phyloP scores from a whole-genome alignment of 1,140 invertebrate species.

The Telenomus remus region DNA sequence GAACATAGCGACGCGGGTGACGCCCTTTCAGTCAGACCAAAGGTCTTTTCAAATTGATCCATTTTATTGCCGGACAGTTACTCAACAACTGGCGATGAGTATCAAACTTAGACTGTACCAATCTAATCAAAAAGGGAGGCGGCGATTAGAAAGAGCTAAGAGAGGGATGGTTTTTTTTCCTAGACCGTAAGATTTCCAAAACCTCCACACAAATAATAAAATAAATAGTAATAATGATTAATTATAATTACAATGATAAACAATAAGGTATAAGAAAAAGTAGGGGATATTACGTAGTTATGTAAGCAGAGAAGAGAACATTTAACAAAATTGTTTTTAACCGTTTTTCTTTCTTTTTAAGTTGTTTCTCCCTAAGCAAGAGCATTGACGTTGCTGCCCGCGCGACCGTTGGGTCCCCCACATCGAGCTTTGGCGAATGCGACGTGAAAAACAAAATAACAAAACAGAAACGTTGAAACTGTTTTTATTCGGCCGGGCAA shows the following conservation, averaged over 20 bases:
- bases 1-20: constrained; percentile 30
- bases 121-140: constrained; percentile 73
- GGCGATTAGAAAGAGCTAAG: constrained; percentile 1
- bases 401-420: constrained; percentile 24
- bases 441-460: constrained; percentile 12
- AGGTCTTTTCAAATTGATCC: constrained; percentile 70
- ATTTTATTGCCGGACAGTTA: constrained; percentile 70
- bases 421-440: constrained; percentile 14
- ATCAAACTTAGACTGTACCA: constrained; percentile 77
- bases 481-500: constrained; percentile 66
- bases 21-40: constrained; percentile 57
- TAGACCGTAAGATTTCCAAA: too few species aligned
- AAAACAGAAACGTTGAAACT: constrained; percentile 24
- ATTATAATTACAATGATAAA: neutral
- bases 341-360: neutral
- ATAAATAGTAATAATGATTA: neutral
- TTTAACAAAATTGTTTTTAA: constrained; percentile 29
- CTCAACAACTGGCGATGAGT: constrained; percentile 74
- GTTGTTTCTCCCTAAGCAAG: too few species aligned
- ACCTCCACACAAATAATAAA: neutral
- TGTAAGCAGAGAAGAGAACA: constrained; percentile 37
- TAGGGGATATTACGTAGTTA: neutral
- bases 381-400: constrained; percentile 68
- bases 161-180: neutral
- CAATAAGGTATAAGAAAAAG: neutral